phyloP scores from a whole-genome alignment of 1,140 invertebrate genomes.

The Rhyzopertha dominica region DNA sequence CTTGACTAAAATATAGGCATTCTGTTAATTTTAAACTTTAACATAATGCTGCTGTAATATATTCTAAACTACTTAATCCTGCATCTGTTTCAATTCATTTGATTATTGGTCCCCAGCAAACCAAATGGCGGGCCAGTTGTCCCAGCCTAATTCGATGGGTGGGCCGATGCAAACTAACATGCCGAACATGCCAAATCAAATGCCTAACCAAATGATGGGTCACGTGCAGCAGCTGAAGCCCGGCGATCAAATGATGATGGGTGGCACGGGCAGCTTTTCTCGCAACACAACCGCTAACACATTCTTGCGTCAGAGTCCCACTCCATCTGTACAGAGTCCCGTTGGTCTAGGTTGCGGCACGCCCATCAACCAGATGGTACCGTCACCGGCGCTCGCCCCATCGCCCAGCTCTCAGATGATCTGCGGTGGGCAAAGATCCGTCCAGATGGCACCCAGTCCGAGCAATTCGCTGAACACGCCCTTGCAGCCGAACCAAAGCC shows the following conservation, averaged over 20 bases:
- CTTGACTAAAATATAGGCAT: too few species aligned
- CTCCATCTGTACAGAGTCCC: conserved; percentile 64
- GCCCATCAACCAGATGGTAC: conserved; percentile 58
- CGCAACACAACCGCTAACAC: conserved; percentile 59
- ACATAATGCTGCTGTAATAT: too few species aligned
- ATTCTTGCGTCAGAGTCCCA: conserved; percentile 65
- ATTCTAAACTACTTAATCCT: too few species aligned
- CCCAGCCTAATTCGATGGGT: conserved; percentile 27
- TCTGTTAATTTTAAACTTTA: too few species aligned
- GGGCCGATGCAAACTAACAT: conserved; percentile 42
- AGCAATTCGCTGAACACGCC: conserved; percentile 77
- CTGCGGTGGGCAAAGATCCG: conserved; percentile 45
- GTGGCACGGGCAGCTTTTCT: conserved; percentile 37
- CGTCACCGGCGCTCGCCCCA: conserved; percentile 65
- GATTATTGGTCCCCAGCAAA: conserved; percentile 8
- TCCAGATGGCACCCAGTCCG: conserved; percentile 72
- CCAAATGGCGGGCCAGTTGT: conserved; percentile 24
- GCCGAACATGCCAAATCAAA: conserved; percentile 49
- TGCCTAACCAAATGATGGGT: conserved; percentile 51
- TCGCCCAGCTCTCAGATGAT: conserved; percentile 61
- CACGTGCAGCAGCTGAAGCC: conserved; percentile 33
- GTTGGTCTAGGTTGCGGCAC: conserved; percentile 56
- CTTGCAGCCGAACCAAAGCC: conserved; percentile 66
- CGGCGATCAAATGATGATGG: conserved; percentile 26
- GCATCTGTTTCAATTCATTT: too few species aligned